These are phyloP conservation scores for Pardalotus punctatus DNA, from an alignment of 2,113 vertebrate species.

Conservation along the genomic window DNA sequence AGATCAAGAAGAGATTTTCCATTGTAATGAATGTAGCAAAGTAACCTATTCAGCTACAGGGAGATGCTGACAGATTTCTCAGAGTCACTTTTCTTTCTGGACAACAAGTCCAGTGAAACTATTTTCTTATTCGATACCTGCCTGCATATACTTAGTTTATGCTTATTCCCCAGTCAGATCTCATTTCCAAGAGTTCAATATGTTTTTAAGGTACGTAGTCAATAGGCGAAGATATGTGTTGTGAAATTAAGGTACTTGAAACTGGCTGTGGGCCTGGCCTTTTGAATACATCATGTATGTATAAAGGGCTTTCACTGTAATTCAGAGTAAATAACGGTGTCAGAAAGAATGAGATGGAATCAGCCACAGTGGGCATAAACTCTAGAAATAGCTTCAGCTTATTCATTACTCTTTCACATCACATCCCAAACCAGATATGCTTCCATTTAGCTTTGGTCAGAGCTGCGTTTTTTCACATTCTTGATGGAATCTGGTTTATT, in stretches of 20 bases:
- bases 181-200: neutral
- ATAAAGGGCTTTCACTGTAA: neutral
- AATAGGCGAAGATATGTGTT: neutral
- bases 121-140: neutral
- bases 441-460: constrained; percentile 16
- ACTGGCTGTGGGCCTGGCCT: neutral
- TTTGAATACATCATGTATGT: neutral
- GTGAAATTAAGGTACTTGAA: neutral
- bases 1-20: neutral
- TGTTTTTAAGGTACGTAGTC: neutral
- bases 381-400: neutral
- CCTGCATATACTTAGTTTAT: neutral
- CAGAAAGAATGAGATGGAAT: constrained; percentile 21
- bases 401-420: neutral
- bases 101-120: neutral
- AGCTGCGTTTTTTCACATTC: neutral
- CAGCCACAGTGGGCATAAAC: neutral
- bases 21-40: neutral
- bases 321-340: constrained; percentile 17
- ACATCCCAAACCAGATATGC: neutral
- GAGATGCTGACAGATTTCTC: neutral
- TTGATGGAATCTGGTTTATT: constrained; percentile 48
- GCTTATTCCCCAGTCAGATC: neutral
- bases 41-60: neutral
- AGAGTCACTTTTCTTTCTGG: neutral